Evolutionary conservation across 2,888 invertebrate genomes (phyloP).

Genomic region (Pyrochroa serraticornis): DNA sequence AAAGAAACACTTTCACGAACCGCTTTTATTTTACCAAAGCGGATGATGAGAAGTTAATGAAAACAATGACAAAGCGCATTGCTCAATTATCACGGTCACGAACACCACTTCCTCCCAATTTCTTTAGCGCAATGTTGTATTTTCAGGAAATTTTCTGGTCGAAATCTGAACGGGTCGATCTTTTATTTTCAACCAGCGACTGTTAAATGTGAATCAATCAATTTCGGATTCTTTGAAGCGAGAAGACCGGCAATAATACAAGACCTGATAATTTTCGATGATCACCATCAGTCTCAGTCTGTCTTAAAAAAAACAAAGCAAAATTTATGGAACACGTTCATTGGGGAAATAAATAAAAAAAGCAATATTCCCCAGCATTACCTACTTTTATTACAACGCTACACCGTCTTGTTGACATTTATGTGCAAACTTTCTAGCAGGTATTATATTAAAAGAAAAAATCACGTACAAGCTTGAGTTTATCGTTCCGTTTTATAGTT

Average conservation of each 20-base stretch:
- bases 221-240: conserved; percentile 4
- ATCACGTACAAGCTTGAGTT: conserved; percentile 18
- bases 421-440: conserved; percentile 17
- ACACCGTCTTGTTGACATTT: conserved; percentile 22
- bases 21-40: conserved; percentile 12
- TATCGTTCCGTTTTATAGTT: conserved; percentile 20
- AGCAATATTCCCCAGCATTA: conserved; percentile 21
- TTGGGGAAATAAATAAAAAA: conserved; percentile 22
- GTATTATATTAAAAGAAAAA: conserved; percentile 14
- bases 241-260: not conserved
- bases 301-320: not conserved
- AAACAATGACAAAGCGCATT: conserved; percentile 31
- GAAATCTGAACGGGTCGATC: conserved; percentile 1
- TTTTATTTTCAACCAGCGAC: conserved; percentile 19
- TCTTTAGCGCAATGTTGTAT: conserved; percentile 7
- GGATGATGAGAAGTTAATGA: conserved; percentile 26
- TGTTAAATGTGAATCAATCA: conserved; percentile 25
- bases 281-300: conserved; percentile 3
- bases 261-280: conserved; percentile 9
- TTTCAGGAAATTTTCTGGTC: conserved; percentile 17
- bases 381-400: conserved; percentile 22
- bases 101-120: conserved; percentile 28
- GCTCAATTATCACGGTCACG: conserved; percentile 32
- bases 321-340: conserved; percentile 20
- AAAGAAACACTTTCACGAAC: not conserved